These are phyloP conservation scores for Cephus nigrinus DNA, from an alignment of 2,888 invertebrate genomes.

Conservation along the genomic window DNA sequence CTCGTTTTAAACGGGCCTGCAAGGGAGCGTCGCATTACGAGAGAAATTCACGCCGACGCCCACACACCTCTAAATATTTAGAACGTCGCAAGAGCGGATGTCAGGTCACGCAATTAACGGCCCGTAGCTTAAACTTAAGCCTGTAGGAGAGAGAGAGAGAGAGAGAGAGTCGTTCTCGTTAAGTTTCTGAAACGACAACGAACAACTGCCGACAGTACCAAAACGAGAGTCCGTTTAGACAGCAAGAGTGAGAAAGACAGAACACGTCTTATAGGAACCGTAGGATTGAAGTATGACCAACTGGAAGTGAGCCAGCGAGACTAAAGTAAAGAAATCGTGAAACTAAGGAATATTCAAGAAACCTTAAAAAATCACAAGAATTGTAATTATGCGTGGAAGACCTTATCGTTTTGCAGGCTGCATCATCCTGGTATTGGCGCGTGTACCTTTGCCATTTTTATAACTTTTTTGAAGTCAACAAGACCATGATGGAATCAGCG, in stretches of 20 bases:
- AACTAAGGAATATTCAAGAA: neutral
- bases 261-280: conserved; percentile 11
- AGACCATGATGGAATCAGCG: neutral
- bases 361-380: neutral
- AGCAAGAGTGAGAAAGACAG: conserved; percentile 3
- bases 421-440: neutral
- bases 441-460: neutral
- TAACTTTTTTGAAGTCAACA: neutral
- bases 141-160: neutral
- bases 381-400: neutral
- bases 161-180: neutral
- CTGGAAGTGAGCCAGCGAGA: conserved; percentile 8
- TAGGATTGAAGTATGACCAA: conserved; percentile 4
- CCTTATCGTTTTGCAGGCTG: neutral
- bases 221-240: conserved; percentile 8
- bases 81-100: neutral
- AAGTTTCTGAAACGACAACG: neutral
- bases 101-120: conserved; percentile 35
- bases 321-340: neutral
- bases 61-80: neutral
- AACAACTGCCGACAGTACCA: neutral
- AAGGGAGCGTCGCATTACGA: neutral
- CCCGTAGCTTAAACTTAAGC: conserved; percentile 29
- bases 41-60: neutral
- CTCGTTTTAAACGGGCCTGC: neutral